Percentiles rank a stretch among this genome's conserved stretches.
These are phyloP conservation scores for Encarsia formosa DNA, from an alignment of 2,888 invertebrate genomes.

Conservation along the genomic window DNA sequence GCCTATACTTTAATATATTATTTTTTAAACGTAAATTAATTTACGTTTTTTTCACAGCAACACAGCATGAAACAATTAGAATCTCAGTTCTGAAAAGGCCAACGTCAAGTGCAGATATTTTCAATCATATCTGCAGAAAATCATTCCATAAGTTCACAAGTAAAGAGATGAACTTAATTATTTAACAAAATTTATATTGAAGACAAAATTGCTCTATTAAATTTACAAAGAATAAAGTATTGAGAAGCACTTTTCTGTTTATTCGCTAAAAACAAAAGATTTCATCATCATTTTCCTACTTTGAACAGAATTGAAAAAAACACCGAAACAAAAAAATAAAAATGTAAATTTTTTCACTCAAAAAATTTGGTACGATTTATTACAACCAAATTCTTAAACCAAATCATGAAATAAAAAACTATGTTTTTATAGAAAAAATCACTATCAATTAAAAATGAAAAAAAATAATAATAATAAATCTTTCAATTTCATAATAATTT, in stretches of 20 bases:
- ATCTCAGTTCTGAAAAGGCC: constrained; percentile 33
- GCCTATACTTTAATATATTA: constrained; percentile 32
- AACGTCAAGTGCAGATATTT: constrained; percentile 22
- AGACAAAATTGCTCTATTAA: constrained; percentile 24
- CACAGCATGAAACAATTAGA: constrained; percentile 26
- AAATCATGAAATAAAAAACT: no score
- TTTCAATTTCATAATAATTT: constrained; percentile 1
- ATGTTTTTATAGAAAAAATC: no score
- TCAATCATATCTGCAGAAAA: constrained; percentile 16
- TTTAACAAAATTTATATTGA: constrained; percentile 19
- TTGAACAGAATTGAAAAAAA: no score
- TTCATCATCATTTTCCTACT: no score
- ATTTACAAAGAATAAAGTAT: constrained; percentile 16
- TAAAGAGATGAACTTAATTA: constrained; percentile 12
- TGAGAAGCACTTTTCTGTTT: constrained; percentile 24
- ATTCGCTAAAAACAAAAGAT: no score
- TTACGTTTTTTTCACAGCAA: constrained; percentile 29
- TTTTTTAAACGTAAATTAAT: constrained; percentile 6
- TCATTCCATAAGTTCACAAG: constrained; percentile 18
- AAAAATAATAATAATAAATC: not conserved
- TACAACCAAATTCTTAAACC: no score
- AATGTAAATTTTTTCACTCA: no score
- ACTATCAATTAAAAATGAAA: constrained; percentile 3
- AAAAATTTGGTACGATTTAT: no score
- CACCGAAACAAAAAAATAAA: no score